Conservation (phyloP, 2,888 invertebrate species). For the Callyntrura guangdongensis region DNA sequence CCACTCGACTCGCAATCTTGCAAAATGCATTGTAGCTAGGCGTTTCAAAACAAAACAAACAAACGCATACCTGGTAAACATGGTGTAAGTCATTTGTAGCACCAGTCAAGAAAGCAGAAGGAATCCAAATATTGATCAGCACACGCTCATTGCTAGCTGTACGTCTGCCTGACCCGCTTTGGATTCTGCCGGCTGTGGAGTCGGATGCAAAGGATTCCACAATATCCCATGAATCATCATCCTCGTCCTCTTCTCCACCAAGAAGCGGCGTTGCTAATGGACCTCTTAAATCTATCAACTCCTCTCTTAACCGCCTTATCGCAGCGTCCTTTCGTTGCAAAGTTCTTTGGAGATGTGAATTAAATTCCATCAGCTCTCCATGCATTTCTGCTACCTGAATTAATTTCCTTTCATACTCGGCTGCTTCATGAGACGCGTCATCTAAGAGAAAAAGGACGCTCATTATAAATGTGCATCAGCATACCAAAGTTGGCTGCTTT, state of each 20-base stretch:
- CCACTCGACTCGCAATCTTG: too few species aligned
- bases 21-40: too few species aligned
- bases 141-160: conserved; percentile 85
- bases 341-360: conserved; percentile 92
- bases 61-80: conserved; percentile 92
- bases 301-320: conserved; percentile 88
- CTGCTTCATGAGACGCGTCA: conserved; percentile 88
- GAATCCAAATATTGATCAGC: conserved; percentile 94
- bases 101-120: conserved; percentile 93
- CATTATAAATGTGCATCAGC: background rate
- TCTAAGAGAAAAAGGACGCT: conserved; percentile 38
- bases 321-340: conserved; percentile 89
- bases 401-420: conserved; percentile 93
- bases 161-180: conserved; percentile 83
- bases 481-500: too few species aligned
- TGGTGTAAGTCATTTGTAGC: conserved; percentile 92
- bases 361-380: conserved; percentile 97
- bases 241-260: conserved; percentile 85
- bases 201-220: conserved; percentile 86
- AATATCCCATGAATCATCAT: conserved; percentile 79
- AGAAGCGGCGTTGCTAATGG: conserved; percentile 86
- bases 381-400: conserved; percentile 98
- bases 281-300: conserved; percentile 90
- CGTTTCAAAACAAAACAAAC: too few species aligned
- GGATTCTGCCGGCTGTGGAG: conserved; percentile 86